Conservation (phyloP, 2,888 invertebrate genomes). For the Caenorhabditis zanzibari region DNA sequence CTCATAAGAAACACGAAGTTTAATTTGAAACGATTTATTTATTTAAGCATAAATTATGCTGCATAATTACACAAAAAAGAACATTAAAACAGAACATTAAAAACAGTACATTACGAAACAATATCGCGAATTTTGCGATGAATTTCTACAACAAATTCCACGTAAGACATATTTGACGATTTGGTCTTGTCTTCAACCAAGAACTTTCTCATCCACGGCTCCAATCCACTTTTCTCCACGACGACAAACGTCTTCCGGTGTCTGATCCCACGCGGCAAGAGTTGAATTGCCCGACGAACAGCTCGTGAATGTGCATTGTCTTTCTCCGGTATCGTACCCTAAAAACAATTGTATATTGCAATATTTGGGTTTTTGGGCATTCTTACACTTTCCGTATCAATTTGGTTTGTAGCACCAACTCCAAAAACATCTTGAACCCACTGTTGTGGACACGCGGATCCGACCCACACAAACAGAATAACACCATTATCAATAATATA, state of each 20-base stretch:
- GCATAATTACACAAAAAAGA: not conserved
- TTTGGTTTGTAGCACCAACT: constrained; percentile 90
- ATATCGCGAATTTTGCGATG: constrained; percentile 97
- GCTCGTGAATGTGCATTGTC: constrained; percentile 88
- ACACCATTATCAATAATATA: constrained; percentile 97
- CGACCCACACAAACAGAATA: constrained; percentile 96
- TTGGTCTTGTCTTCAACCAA: constrained; percentile 90
- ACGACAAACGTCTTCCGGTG: constrained; percentile 90
- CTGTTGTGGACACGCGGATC: constrained; percentile 89
- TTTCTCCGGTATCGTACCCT: constrained; percentile 88
- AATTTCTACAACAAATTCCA: constrained; percentile 98
- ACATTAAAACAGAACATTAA: not conserved
- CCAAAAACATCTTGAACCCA: constrained; percentile 94
- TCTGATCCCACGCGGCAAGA: constrained; percentile 86
- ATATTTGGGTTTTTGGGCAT: no score
- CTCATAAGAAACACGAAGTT: no score
- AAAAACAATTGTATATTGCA: constrained; percentile 70
- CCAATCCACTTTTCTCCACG: constrained; percentile 93
- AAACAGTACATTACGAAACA: constrained; percentile 85
- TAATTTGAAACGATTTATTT: no score
- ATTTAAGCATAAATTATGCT: no score
- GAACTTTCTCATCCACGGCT: constrained; percentile 95
- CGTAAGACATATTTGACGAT: constrained; percentile 89
- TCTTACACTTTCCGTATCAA: constrained; percentile 88
- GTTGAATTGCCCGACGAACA: constrained; percentile 88